Evolutionary conservation across 2,113 vertebrate species (phyloP).

Genomic region (Menidia beryllina): DNA sequence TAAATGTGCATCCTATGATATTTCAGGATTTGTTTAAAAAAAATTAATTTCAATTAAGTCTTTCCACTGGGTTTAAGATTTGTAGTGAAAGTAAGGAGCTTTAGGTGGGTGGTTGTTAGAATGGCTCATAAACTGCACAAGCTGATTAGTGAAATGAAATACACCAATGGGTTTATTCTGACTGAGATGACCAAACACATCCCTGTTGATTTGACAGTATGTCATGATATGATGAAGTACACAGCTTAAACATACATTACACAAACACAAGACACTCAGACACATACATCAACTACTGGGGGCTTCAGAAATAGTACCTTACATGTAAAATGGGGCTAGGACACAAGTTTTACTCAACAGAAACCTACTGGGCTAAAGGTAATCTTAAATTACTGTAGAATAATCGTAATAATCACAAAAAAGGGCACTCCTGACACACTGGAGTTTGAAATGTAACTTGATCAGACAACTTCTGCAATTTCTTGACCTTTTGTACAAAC

Average conservation of each 20-base stretch:
- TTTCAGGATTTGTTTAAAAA: too few species aligned
- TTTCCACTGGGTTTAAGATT: too few species aligned
- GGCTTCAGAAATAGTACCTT: conserved; percentile 51
- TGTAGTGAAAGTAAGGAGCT: background rate
- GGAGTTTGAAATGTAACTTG: background rate
- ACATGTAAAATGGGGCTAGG: conserved; percentile 32
- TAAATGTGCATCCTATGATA: too few species aligned
- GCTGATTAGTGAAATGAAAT: conserved; percentile 29
- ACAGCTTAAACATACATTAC: conserved; percentile 45
- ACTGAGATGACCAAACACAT: conserved; percentile 52
- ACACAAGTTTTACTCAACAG: conserved; percentile 30
- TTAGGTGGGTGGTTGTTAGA: background rate
- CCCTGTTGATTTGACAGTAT: conserved; percentile 46
- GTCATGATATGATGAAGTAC: conserved; percentile 40
- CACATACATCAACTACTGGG: conserved; percentile 63
- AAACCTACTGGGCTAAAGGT: conserved; percentile 30
- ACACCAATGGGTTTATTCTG: conserved; percentile 68
- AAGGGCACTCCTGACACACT: background rate
- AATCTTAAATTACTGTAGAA: conserved; percentile 12
- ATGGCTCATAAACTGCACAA: background rate
- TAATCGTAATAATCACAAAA: conserved; percentile 7
- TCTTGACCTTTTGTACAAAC: background rate
- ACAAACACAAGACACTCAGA: conserved; percentile 56
- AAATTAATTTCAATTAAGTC: too few species aligned
- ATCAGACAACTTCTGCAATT: conserved; percentile 1